These are phyloP conservation scores for Vanessa tameamea DNA, from an alignment of 1,140 invertebrate genomes.

Conservation along the genomic window DNA sequence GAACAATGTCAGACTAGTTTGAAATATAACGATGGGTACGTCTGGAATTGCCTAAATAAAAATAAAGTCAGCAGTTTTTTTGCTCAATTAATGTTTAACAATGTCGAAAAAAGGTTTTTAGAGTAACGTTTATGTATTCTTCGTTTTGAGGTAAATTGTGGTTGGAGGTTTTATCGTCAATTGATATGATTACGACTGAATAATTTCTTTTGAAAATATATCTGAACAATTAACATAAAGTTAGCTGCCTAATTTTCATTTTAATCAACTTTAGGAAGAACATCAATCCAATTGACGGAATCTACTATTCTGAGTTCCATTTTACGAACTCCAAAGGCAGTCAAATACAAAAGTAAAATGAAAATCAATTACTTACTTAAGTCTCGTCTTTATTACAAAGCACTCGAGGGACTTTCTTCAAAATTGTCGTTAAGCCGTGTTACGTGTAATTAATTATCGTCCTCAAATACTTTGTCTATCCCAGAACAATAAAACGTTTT, in stretches of 20 bases:
- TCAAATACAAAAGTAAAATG: constrained; percentile 51
- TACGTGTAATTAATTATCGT: constrained; percentile 70
- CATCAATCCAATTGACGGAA: constrained; percentile 38
- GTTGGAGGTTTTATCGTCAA: constrained; percentile 12
- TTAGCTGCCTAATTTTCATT: constrained; percentile 33
- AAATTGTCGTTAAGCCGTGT: constrained; percentile 59
- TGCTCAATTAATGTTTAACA: constrained; percentile 38
- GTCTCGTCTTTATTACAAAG: constrained; percentile 54
- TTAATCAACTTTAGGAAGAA: constrained; percentile 37
- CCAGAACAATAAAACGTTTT: constrained; percentile 69
- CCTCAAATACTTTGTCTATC: constrained; percentile 43
- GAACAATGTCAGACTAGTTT: constrained; percentile 32
- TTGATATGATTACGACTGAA: constrained; percentile 14
- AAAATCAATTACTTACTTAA: constrained; percentile 51
- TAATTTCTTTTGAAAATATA: constrained; percentile 32
- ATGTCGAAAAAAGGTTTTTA: constrained; percentile 28
- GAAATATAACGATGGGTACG: constrained; percentile 29
- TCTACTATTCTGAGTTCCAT: constrained; percentile 31
- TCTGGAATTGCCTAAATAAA: constrained; percentile 33
- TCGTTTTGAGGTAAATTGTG: not conserved
- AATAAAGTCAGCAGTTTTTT: constrained; percentile 31
- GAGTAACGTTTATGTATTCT: constrained; percentile 18
- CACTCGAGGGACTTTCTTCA: constrained; percentile 50
- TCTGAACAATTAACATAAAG: constrained; percentile 34
- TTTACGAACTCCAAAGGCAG: constrained; percentile 39